phyloP scores from a whole-genome alignment of 2,888 invertebrate genomes.

The Pseudanteris insignis region DNA sequence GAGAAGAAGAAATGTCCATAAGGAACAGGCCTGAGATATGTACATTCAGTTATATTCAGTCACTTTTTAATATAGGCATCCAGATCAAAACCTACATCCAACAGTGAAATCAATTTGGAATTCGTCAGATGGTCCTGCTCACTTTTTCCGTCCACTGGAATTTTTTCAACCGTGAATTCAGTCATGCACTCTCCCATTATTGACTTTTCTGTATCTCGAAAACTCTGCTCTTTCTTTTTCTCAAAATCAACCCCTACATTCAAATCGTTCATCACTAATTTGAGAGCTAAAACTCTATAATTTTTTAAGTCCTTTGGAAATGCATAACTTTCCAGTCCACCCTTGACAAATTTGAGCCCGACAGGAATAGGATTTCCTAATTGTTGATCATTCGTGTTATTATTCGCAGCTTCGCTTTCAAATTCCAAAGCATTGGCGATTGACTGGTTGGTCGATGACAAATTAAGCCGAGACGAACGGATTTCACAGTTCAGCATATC shows the following conservation, averaged over 20 bases:
- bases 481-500: slow-evolving; percentile 8
- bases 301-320: background rate
- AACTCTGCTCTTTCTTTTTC: background rate
- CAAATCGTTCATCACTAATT: slow-evolving; percentile 8
- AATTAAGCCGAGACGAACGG: background rate
- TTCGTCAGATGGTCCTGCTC: too few relatives aligned
- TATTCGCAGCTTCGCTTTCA: background rate
- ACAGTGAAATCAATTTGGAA: too few relatives aligned
- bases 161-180: slow-evolving; percentile 5
- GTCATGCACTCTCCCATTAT: slow-evolving; percentile 17
- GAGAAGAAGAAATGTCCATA: too few relatives aligned
- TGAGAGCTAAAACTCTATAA: background rate
- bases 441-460: background rate
- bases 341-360: slow-evolving; percentile 8
- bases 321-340: slow-evolving; percentile 5
- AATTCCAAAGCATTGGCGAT: background rate
- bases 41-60: too few relatives aligned
- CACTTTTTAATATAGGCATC: too few relatives aligned
- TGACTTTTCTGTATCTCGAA: slow-evolving; percentile 5
- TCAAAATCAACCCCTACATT: slow-evolving; percentile 11
- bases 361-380: background rate
- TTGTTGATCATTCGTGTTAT: background rate
- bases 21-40: too few relatives aligned
- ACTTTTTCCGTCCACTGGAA: too few relatives aligned
- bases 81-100: too few relatives aligned